Percentiles rank a stretch among this genome's conserved stretches.
Conservation (phyloP, 2,113 vertebrate genomes). For the Callaeas wilsoni region DNA sequence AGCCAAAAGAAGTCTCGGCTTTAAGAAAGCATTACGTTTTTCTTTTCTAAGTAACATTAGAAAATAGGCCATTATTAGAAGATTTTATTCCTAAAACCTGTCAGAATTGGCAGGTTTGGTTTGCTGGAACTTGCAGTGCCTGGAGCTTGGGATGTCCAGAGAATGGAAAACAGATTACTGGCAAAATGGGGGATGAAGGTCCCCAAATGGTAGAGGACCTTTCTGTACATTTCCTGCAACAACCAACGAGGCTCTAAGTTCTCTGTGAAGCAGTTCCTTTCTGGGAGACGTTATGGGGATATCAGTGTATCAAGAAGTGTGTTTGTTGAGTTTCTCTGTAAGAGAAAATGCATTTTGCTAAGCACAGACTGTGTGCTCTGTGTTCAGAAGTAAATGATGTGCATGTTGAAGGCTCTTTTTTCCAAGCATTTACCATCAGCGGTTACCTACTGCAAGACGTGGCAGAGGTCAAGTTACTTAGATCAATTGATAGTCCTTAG, state of each 20-base stretch:
- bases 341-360: neutral
- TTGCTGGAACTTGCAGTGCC: neutral
- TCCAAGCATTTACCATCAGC: neutral
- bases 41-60: neutral
- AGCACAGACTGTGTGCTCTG: neutral
- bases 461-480: neutral
- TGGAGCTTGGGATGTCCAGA: neutral
- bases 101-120: neutral
- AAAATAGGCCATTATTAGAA: neutral
- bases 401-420: neutral
- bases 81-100: neutral
- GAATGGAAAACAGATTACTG: neutral
- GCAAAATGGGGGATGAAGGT: neutral
- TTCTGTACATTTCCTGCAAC: neutral
- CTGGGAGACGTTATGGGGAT: neutral
- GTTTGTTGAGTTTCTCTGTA: neutral
- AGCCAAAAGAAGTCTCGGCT: neutral
- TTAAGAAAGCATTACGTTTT: neutral
- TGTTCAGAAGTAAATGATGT: neutral
- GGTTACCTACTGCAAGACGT: neutral
- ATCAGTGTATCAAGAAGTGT: accelerated
- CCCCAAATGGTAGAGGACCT: neutral
- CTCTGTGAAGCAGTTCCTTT: neutral
- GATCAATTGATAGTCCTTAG: neutral
- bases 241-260: neutral